phyloP scores from a whole-genome alignment of 2,888 invertebrate species.

The Syrista parreyssii region DNA sequence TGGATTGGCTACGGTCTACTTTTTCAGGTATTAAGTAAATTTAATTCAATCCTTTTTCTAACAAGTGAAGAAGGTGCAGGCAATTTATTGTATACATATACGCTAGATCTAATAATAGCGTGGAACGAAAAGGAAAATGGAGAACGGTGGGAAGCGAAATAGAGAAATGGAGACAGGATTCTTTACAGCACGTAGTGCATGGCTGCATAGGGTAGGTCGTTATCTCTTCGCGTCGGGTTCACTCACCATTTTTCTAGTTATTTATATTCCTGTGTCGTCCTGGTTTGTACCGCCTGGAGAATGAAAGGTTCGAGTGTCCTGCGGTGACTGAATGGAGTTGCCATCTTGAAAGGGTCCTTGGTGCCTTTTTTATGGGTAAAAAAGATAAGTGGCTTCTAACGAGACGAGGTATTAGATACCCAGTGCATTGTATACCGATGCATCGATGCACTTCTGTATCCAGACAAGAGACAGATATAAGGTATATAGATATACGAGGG shows the following conservation, averaged over 20 bases:
- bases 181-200: not conserved
- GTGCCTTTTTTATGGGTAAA: not conserved
- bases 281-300: not conserved
- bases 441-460: not conserved
- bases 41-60: not conserved
- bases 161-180: not conserved
- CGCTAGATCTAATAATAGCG: not conserved
- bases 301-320: constrained; percentile 1
- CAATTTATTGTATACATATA: not conserved
- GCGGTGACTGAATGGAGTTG: constrained; percentile 4
- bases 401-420: not conserved
- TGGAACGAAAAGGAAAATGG: not conserved
- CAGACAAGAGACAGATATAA: not conserved
- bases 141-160: not conserved
- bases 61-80: not conserved
- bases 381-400: not conserved
- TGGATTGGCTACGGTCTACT: not conserved
- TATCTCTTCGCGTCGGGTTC: not conserved
- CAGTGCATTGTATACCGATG: not conserved
- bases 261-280: not conserved
- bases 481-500: no score
- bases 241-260: not conserved
- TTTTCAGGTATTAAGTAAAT: not conserved
- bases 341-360: not conserved
- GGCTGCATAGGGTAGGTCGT: not conserved